Percentiles rank a stretch among this genome's conserved stretches.
These are phyloP conservation scores for Parnassius orleans DNA, from an alignment of 2,888 invertebrate species.

Conservation along the genomic window DNA sequence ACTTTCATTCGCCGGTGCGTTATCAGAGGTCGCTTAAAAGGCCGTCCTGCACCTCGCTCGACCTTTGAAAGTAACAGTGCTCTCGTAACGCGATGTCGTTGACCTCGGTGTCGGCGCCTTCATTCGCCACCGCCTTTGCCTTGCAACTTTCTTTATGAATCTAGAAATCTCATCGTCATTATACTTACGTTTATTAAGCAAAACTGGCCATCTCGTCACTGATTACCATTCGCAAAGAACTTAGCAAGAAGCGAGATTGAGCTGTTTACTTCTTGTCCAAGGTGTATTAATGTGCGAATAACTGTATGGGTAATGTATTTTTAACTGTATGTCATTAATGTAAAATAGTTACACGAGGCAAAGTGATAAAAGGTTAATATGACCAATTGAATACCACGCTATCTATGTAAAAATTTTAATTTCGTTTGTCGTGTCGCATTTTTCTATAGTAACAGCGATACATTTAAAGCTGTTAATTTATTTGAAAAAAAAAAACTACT, in stretches of 20 bases:
- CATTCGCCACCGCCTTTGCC: constrained; percentile 41
- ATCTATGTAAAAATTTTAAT: no score
- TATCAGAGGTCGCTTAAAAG: constrained; percentile 25
- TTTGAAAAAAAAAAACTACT: no score
- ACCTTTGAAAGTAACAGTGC: constrained; percentile 79
- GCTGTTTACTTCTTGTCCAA: constrained; percentile 2
- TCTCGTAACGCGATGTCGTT: constrained; percentile 60
- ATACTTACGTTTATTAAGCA: constrained; percentile 44
- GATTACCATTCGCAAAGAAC: constrained; percentile 38
- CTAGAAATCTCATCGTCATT: constrained; percentile 57
- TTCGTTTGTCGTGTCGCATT: no score
- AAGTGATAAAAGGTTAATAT: no score
- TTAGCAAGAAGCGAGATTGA: constrained; percentile 28
- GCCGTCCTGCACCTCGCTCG: constrained; percentile 51
- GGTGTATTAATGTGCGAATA: constrained; percentile 5
- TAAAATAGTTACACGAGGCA: no score
- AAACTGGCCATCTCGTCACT: constrained; percentile 29
- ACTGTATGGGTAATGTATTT: constrained; percentile 4
- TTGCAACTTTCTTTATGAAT: constrained; percentile 60
- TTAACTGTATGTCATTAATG: no score
- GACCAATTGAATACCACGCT: no score
- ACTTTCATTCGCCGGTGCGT: constrained; percentile 2
- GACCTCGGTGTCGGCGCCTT: constrained; percentile 58
- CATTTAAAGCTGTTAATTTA: no score
- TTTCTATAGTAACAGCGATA: no score